Evolutionary conservation across 2,113 vertebrate genomes (phyloP), one percentile per base, ranked within the genome.

Genomic region (Hippoglossus stenolepis): DNA sequence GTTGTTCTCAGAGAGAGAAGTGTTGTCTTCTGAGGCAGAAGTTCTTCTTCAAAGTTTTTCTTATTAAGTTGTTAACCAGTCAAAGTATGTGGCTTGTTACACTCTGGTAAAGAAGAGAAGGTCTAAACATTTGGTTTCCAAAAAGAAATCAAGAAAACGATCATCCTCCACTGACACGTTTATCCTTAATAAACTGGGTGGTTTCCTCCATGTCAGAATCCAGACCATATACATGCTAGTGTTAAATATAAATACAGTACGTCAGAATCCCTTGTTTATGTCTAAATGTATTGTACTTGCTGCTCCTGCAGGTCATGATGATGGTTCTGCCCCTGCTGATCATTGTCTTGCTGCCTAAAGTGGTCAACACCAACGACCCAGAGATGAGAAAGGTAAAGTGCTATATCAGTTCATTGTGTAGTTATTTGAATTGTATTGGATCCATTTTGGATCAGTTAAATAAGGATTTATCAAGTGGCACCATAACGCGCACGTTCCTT

Each of bases 331-430:
- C 98, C 0, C 94, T 99, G 85, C 90, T 99, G 86, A 98, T 99
- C 89, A 99, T 99, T 82, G 97, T 99, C 73, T 93, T 99, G 65
- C 92, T 99, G 65, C 98, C 98, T 58, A 99, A 99, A 91, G 98
- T 99, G 79, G 97, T 99, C 73, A 99, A 99, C 85, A 99, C 98
- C 71, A 99, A 98, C 78, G 98, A 99, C 81, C 98, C 98, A 80
- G 98, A 99, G 82, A 99, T 99, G 98, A 97, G 98, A 92, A 96
- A 97, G 96, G 98, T 99, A 77, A 71, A n/a, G 11, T 21, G 20
- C 21, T 21, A 9, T 54, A 12, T 54, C 20, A 54, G 7, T 51
- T 43, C 1, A 18, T 51, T 51, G 40, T 43, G 40, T 13, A 3
- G 40, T 43, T 12, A 43, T 13, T 12, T 43, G 10, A 43, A 43